These are phyloP conservation scores for Terrapene triunguis DNA, from an alignment of 2,113 vertebrate genomes.

Conservation along the genomic window DNA sequence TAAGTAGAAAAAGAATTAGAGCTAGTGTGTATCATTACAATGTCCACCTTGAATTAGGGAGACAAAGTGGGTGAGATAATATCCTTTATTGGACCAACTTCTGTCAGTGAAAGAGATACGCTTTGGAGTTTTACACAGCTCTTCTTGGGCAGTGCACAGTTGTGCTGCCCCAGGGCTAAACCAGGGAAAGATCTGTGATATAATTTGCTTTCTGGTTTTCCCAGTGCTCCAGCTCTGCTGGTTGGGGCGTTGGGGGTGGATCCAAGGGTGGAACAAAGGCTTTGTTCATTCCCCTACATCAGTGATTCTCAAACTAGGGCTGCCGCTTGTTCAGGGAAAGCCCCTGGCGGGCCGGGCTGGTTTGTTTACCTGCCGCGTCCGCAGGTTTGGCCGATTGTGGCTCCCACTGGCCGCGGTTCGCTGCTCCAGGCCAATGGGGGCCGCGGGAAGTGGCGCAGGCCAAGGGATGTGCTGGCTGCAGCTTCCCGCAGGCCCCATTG, in stretches of 20 bases:
- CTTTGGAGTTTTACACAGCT: neutral
- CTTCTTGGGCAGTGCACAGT: neutral
- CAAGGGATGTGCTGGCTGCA: too few species aligned
- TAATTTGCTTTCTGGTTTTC: neutral
- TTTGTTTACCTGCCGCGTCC: too few species aligned
- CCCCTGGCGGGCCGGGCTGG: too few species aligned
- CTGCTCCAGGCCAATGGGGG: too few species aligned
- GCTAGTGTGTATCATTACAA: neutral
- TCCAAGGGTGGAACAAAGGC: neutral
- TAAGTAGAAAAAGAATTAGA: neutral
- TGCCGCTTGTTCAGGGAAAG: too few species aligned
- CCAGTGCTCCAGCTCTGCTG: neutral
- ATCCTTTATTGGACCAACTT: neutral
- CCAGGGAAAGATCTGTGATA: neutral
- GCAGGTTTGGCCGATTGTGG: rapidly evolving
- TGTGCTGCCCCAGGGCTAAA: neutral
- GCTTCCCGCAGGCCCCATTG: too few species aligned
- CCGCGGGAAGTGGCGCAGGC: too few species aligned
- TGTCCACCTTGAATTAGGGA: neutral
- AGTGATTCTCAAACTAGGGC: too few species aligned
- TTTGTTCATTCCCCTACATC: neutral
- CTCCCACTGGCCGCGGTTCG: too few species aligned
- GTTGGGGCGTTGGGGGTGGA: neutral
- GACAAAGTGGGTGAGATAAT: neutral
- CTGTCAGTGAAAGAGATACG: neutral